Conservation (phyloP, 2,888 invertebrate genomes). For the Caenorhabditis sulstoni region DNA sequence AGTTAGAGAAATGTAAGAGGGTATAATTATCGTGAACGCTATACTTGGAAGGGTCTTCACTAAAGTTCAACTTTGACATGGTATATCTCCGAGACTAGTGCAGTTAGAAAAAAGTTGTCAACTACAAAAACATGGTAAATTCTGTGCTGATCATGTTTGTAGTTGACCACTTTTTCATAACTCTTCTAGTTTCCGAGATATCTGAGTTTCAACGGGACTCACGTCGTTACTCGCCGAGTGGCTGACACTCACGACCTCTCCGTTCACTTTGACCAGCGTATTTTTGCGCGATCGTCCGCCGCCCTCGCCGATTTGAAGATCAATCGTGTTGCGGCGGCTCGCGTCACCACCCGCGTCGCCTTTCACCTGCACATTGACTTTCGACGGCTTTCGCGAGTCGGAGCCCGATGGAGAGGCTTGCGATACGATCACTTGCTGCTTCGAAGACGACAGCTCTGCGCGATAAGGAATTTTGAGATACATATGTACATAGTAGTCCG, state of each 20-base stretch:
- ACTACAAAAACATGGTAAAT: no score
- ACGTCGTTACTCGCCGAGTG: constrained; percentile 55
- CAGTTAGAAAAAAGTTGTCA: no score
- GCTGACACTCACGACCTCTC: constrained; percentile 62
- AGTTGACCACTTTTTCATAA: no score
- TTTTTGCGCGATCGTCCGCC: constrained; percentile 67
- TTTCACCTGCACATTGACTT: constrained; percentile 69
- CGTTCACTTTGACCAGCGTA: constrained; percentile 69
- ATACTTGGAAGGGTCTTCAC: no score
- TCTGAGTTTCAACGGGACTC: constrained; percentile 9
- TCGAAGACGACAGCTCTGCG: constrained; percentile 54
- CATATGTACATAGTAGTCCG: no score
- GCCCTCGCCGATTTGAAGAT: constrained; percentile 66
- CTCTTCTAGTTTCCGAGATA: constrained; percentile 1
- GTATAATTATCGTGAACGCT: no score
- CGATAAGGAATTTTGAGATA: no score
- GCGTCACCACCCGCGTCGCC: constrained; percentile 54
- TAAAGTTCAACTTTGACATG: no score
- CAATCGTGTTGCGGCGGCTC: constrained; percentile 65
- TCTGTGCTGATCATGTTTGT: no score
- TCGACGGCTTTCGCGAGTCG: constrained; percentile 59
- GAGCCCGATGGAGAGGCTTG: constrained; percentile 58
- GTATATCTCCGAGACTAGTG: no score
- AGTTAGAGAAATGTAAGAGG: no score
- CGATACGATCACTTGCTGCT: constrained; percentile 63